Evolutionary conservation across 2,113 vertebrate species (phyloP), one percentile per base, ranked within the genome.

Genomic region (Boulengeromyrus knoepffleri): DNA sequence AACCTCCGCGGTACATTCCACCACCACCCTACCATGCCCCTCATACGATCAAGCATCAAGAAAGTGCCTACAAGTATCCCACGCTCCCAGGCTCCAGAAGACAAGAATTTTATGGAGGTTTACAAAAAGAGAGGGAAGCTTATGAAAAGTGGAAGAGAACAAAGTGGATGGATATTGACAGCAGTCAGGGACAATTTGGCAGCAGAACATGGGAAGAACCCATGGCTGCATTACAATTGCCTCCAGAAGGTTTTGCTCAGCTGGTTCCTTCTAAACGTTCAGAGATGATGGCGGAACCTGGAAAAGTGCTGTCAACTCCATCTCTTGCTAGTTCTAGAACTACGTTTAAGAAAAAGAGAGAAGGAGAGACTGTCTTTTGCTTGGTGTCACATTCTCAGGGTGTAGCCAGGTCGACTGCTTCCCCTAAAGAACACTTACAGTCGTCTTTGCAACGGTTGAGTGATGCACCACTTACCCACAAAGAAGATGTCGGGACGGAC

Each of bases 1-100:
- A 94, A 36, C 97, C 97, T 2, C 98, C 98, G 15, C 96, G 95
- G 19, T 98, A 98, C 86, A 93, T 96, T 47, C 93, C 96, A 0
- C 98, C 98, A 88, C 98, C 97, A 3, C 96, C 97, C 17, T 98
- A 99, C 31, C 93, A 95, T 46, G 94, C 93, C 19, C 95, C 95
- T 84, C 96, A 96, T 91, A 94, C 94, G 92, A 89, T 88, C 74
- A 90, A 93, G 46, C 90, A 90, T 50, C 87, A 77, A 85, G 92
- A 19, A 45, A 31, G 89, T 36, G 92, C 88, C 53, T 93, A 93
- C 90, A 86, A 36, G 47, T 90, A 85, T 90, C 89, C 88, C 88
- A 90, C 89, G 46, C 92, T 93, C 84, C 88, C 91, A 47, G 84
- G 58, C 15, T 49, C 13, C 7, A 92, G 58, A 66, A 91, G 91